These are phyloP conservation scores for Dryococelus australis DNA, from an alignment of 2,888 invertebrate species.

Conservation along the genomic window DNA sequence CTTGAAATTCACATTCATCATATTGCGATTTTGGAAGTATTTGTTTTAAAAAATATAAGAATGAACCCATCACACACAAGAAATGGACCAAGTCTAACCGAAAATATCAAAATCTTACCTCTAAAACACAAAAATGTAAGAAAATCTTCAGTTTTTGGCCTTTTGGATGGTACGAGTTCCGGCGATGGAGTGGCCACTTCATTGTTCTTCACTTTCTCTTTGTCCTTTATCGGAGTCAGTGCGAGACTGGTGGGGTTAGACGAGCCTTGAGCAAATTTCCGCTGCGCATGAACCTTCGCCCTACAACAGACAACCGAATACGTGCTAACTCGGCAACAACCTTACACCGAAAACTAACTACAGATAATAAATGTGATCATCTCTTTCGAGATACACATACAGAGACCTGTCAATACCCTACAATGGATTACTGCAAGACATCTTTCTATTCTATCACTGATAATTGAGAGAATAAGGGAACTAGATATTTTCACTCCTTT, in stretches of 20 bases:
- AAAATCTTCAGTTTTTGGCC: constrained; percentile 86
- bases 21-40: too few species aligned
- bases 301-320: constrained; percentile 58
- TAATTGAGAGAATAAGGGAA: too few species aligned
- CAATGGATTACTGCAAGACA: too few species aligned
- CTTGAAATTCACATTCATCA: too few species aligned
- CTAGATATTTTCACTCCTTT: too few species aligned
- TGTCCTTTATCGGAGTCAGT: constrained; percentile 68
- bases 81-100: too few species aligned
- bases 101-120: constrained; percentile 58
- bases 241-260: constrained; percentile 64
- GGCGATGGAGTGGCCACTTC: constrained; percentile 43
- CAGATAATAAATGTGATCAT: background rate
- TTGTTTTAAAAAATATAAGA: too few species aligned
- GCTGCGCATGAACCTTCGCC: constrained; percentile 83
- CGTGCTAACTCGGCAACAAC: background rate
- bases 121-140: constrained; percentile 84
- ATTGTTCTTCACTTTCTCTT: constrained; percentile 58
- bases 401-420: background rate
- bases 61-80: too few species aligned
- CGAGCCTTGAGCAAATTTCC: constrained; percentile 87
- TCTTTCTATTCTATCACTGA: too few species aligned
- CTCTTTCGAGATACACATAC: background rate
- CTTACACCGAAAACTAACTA: background rate
- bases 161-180: constrained; percentile 59